Evolutionary conservation across 1,140 invertebrate species (phyloP), one percentile per base, ranked within the genome.

Genomic region (Cecropterus lyciades): DNA sequence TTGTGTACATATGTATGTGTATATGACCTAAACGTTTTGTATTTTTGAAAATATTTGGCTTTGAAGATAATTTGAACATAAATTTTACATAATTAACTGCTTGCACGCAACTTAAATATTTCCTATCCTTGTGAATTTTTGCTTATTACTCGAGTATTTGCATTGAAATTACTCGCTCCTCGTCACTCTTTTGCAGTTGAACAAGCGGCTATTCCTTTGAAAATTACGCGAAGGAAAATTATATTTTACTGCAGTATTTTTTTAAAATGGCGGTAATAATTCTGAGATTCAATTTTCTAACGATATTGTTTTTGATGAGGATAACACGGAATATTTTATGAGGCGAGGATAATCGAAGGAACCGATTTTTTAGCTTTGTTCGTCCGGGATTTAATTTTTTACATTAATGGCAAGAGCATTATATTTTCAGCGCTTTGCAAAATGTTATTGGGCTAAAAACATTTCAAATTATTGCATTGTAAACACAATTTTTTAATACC

Each of bases 171-270:
- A 4, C 3, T 30, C 27, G 27, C 3, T 4, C 7, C 33, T 37
- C 3, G 9, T n/a, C 20, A 20, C 11, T 27, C 42, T 24, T 14
- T 33, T 33, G 11, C 9, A n/a, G 14, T 59, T 4, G 11, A 27
- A 46, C 43, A 33, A 10, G 9, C 20, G 7, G 11, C 14, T 30
- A 24, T 11, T 14, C 17, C 15, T 1, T 17, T 45, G 14, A 59
- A 59, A 57, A 30, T 59, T 33, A 27, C 24, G 13, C 11, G 17
- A 15, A 37, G 57, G 30, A 49, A 63, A 68, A 68, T 68, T 68
- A 68, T 63, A 68, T 68, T 67, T 67, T 52, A 43, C 17, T 48
- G 42, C 42, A 45, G 60, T 45, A 27, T 55, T 63, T 62, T 55
- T 62, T 49, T 52, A 60, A 51, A 60, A 60, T 40, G 55, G 55